A percentile compares a stretch with the other conserved stretches of the same genome.
phyloP scores from a whole-genome alignment of 2,888 invertebrate species.

The Cheiracanthium punctorium region DNA sequence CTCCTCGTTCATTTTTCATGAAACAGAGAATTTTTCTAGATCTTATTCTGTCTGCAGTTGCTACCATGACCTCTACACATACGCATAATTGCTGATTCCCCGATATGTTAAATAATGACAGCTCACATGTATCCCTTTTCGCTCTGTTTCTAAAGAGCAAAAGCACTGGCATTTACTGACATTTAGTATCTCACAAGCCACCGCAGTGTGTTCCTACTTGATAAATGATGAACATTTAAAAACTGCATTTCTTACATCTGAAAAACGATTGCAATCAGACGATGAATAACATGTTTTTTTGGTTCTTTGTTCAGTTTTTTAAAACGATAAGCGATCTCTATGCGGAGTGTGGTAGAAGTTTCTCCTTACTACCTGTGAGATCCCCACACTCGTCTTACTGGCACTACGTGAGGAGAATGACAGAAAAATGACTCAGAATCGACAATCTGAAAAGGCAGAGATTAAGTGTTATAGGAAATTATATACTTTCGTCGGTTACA shows the following conservation, averaged over 20 bases:
- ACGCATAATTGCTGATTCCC: no score
- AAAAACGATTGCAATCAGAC: background rate
- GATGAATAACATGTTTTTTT: background rate
- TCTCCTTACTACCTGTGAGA: background rate
- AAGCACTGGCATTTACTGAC: background rate
- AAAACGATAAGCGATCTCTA: background rate
- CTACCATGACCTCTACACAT: no score
- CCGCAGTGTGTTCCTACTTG: background rate
- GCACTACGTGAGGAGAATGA: background rate
- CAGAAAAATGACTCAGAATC: background rate
- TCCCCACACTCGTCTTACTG: background rate
- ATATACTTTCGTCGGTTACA: background rate
- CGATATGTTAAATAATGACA: no score
- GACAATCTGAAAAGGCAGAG: background rate
- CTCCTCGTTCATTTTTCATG: no score
- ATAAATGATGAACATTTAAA: constrained; percentile 8
- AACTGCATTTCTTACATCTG: constrained; percentile 5
- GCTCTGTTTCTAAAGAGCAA: background rate
- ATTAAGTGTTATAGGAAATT: background rate
- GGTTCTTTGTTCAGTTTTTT: background rate
- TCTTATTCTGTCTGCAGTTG: no score
- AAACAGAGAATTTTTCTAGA: no score
- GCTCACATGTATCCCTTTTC: no score
- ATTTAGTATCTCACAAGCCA: background rate
- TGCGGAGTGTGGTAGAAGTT: background rate